Conservation (phyloP, 2,888 invertebrate species). For the Vesta saturnalis region DNA sequence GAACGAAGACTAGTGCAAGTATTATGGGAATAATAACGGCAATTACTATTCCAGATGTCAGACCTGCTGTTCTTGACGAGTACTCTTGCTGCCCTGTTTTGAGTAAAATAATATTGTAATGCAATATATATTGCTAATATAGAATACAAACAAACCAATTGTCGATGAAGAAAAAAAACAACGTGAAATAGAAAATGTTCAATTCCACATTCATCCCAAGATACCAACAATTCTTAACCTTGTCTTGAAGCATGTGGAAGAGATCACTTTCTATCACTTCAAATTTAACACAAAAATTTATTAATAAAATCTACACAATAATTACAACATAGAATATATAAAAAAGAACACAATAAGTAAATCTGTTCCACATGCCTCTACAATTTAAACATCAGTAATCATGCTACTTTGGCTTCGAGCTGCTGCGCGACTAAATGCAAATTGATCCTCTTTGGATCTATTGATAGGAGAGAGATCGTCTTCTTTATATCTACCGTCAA, state of each 20-base stretch:
- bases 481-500: conserved; percentile 43
- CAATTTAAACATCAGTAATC: conserved; percentile 54
- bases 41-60: conserved; percentile 81
- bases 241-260: conserved; percentile 57
- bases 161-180: conserved; percentile 15
- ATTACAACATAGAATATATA: conserved; percentile 22
- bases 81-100: conserved; percentile 81
- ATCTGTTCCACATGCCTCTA: conserved; percentile 42
- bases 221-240: conserved; percentile 41
- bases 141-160: not conserved
- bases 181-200: conserved; percentile 46
- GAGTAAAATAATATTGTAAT: conserved; percentile 25
- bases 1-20: conserved; percentile 69
- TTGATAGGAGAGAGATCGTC: conserved; percentile 48
- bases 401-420: conserved; percentile 55
- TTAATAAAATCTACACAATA: conserved; percentile 35
- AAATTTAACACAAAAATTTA: conserved; percentile 39
- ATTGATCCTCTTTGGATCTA: conserved; percentile 23
- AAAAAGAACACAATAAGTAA: conserved; percentile 21
- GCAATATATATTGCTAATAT: no score
- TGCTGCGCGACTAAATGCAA: conserved; percentile 22
- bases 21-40: conserved; percentile 80
- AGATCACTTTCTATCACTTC: conserved; percentile 43
- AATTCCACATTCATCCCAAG: conserved; percentile 50
- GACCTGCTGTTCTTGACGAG: conserved; percentile 78